phyloP scores from a whole-genome alignment of 2,888 invertebrate genomes.

The Petrophora chlorosata region DNA sequence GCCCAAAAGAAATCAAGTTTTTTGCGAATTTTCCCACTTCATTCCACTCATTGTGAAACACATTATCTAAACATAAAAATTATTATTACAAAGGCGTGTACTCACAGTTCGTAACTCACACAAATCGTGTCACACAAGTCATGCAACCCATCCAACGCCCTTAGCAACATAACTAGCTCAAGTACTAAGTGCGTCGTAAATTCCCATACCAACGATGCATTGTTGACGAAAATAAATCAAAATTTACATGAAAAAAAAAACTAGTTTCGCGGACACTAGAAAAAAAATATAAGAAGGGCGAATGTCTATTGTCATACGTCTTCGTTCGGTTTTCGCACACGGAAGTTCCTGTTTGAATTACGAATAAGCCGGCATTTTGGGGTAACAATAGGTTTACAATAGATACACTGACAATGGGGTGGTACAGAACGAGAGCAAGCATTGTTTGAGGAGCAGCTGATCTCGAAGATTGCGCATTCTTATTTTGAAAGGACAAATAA shows the following conservation, averaged over 20 bases:
- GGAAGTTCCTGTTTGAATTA: conserved; percentile 71
- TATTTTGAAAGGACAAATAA: conserved; percentile 54
- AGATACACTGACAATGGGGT: conserved; percentile 61
- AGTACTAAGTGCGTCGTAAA: conserved; percentile 54
- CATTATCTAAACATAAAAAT: conserved; percentile 47
- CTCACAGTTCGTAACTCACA: conserved; percentile 32
- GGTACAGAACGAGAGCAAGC: conserved; percentile 64
- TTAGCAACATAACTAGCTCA: conserved; percentile 53
- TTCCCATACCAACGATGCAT: conserved; percentile 73
- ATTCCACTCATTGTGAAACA: conserved; percentile 51
- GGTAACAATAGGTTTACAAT: conserved; percentile 70
- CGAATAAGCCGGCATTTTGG: conserved; percentile 60
- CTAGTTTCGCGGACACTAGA: conserved; percentile 63
- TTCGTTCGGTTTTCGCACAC: conserved; percentile 71
- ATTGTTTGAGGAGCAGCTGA: conserved; percentile 71
- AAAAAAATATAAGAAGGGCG: conserved; percentile 61
- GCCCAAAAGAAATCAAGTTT: conserved; percentile 48
- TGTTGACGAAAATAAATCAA: conserved; percentile 81
- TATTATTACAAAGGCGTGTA: conserved; percentile 31
- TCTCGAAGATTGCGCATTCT: conserved; percentile 57
- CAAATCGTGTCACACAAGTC: conserved; percentile 44
- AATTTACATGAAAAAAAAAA: conserved; percentile 77
- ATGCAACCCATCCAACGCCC: conserved; percentile 46
- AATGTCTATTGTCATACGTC: conserved; percentile 51
- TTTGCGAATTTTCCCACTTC: conserved; percentile 61